A percentile compares a stretch with the other conserved stretches of the same genome.
Conservation (phyloP, 2,888 invertebrate species). For the Beris chalybata region DNA sequence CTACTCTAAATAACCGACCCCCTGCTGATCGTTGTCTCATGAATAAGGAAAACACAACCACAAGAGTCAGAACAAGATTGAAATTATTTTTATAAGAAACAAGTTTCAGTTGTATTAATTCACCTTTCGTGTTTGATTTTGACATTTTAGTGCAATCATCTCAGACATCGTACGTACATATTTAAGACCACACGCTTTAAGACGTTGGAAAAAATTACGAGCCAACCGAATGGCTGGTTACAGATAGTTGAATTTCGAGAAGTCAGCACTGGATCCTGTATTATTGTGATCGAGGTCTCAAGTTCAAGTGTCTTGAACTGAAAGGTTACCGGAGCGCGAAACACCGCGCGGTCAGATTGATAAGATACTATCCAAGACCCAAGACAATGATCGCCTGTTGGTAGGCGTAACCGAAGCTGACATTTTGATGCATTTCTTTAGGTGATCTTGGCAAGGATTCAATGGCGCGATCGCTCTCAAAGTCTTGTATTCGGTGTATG, state of each 20-base stretch:
- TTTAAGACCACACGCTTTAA: no score
- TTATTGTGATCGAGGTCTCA: not conserved
- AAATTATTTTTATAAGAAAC: not conserved
- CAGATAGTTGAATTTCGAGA: no score
- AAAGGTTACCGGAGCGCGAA: conserved; percentile 1
- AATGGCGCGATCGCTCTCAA: not conserved
- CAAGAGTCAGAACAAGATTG: not conserved
- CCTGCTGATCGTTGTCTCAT: conserved; percentile 20
- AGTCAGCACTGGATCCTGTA: no score
- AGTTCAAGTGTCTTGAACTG: conserved; percentile 19
- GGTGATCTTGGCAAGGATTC: conserved; percentile 17
- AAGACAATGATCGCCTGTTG: conserved; percentile 3
- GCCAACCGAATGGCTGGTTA: no score
- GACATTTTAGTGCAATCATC: conserved; percentile 22
- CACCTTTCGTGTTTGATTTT: conserved; percentile 32
- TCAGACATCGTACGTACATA: no score
- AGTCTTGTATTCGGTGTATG: no score
- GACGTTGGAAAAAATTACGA: no score
- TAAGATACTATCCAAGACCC: not conserved
- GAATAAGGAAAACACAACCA: not conserved
- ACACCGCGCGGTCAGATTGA: not conserved
- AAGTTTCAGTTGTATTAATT: conserved; percentile 15
- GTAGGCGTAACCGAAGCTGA: conserved; percentile 19
- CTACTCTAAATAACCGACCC: conserved; percentile 26
- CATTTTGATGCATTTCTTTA: conserved; percentile 21